Base-by-base conservation (phyloP, 2,113 vertebrate genomes). In the Haemorhous mexicanus region DNA sequence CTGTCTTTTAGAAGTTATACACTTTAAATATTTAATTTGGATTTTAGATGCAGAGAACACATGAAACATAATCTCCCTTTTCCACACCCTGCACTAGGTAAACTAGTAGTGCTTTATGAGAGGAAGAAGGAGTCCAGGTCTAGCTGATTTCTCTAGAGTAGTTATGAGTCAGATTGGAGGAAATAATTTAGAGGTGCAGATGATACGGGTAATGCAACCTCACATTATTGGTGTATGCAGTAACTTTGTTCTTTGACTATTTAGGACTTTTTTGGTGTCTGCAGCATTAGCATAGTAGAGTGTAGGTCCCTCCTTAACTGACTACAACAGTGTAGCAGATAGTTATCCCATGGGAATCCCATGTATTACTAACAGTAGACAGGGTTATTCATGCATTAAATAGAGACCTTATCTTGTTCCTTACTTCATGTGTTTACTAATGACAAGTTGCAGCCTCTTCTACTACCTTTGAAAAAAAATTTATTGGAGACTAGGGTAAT, bases 21-120 rank as follows among this genome's bases (percentile, higher is more conserved):
- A 73, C 90, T 83, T 82, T 72, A 69, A 87, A 70, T 63, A 81
- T 78, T 87, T 67, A 50, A 49, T 88, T 90, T 79, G 5, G 1
- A 3, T 77, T 95, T 84, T 73, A 80, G 67, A 69, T 84, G 13
- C 46, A 80, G 27, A 37, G 39, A 68, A 27, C 68, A 44, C 19
- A 50, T 87, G 79, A 64, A n/a, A 46, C 10, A 9, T 26, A 78
- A 70, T 80, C 12, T 7, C 5, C 4, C 3, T 30, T 4, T 21
- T 16, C 32, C 8, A 12, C 2, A 2, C 6, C 16, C 9, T 1
- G 2, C 11, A 26, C 24, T 6, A 33, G 13, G 11, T 82, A 76
- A 68, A n/a, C 9, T 35, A 59, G 22, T 9, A 58, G 53, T 58
- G 63, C 15, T 86, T 86, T 90, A 18, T 59, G 23, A 68, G 12